Percentiles rank a stretch among this genome's conserved stretches.
Evolutionary conservation across 2,113 vertebrate genomes (phyloP).

Genomic region (Pampusana beccarii): DNA sequence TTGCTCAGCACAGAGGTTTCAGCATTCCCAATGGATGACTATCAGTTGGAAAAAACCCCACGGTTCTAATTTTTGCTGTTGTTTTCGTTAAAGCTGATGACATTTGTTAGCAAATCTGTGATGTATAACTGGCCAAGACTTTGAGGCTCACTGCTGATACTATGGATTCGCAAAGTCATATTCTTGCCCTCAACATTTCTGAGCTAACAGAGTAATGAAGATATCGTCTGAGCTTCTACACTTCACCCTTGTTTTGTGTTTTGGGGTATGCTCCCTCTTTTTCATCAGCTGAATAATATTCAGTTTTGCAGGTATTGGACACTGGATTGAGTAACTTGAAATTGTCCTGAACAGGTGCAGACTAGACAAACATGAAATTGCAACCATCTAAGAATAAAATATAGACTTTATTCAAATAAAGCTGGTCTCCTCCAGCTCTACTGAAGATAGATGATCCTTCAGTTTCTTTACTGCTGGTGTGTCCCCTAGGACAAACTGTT

Average conservation of each 20-base stretch:
- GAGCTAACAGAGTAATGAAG: neutral
- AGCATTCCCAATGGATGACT: neutral
- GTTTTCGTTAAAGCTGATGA: neutral
- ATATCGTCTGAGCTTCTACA: neutral
- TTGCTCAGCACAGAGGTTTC: neutral
- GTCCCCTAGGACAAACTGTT: neutral
- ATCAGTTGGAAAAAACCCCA: neutral
- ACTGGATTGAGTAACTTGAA: neutral
- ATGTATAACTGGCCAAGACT: fast-evolving
- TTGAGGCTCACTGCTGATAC: neutral
- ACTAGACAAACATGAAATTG: neutral
- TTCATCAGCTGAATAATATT: neutral
- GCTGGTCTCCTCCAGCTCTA: neutral
- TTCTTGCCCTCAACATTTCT: neutral
- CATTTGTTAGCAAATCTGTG: neutral
- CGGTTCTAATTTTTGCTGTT: neutral
- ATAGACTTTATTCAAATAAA: neutral
- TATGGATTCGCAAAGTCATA: neutral
- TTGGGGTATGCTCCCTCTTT: neutral
- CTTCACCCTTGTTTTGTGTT: neutral
- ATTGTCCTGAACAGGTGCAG: neutral
- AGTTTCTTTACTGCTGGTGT: neutral
- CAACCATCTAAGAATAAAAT: neutral
- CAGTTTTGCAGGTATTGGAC: neutral
- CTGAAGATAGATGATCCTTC: neutral